These are phyloP conservation scores for Brachionus angularis DNA, from an alignment of 1,140 invertebrate genomes.

Conservation along the genomic window DNA sequence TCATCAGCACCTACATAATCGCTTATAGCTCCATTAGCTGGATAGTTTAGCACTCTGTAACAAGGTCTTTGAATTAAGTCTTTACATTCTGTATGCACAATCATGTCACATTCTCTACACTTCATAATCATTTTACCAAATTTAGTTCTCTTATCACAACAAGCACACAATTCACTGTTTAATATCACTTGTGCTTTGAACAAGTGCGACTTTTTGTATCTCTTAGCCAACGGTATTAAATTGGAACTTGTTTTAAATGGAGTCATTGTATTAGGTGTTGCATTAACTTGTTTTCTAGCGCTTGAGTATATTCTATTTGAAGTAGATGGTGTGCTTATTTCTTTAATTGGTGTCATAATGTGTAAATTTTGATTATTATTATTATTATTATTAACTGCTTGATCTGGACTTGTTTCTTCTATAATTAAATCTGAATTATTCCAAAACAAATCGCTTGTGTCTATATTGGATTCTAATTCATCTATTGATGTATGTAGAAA, in stretches of 20 bases:
- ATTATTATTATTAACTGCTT: slow-evolving; percentile 6
- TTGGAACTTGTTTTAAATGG: slow-evolving; percentile 20
- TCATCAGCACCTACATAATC: slow-evolving; percentile 31
- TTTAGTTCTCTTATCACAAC: slow-evolving; percentile 24
- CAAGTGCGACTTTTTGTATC: slow-evolving; percentile 32
- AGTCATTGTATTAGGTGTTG: neutral
- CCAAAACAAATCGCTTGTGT: slow-evolving; percentile 34
- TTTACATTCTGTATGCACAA: slow-evolving; percentile 27
- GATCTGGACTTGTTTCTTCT: neutral
- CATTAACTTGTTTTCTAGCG: slow-evolving; percentile 3
- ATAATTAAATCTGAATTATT: slow-evolving; percentile 19
- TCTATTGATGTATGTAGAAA: slow-evolving; percentile 23
- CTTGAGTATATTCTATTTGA: slow-evolving; percentile 4
- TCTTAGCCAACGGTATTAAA: slow-evolving; percentile 12
- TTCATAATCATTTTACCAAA: slow-evolving; percentile 41
- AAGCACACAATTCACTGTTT: slow-evolving; percentile 21
- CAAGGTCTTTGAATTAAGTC: slow-evolving; percentile 22
- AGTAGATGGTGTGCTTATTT: slow-evolving; percentile 2
- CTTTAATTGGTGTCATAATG: slow-evolving; percentile 38
- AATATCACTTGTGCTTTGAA: slow-evolving; percentile 38
- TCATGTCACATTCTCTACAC: slow-evolving; percentile 29
- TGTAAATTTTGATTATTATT: no score
- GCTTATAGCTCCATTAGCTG: neutral
- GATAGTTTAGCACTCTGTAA: slow-evolving; percentile 27
- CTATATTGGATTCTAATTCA: neutral